Evolutionary conservation across 2,797 vertebrate genomes (phyloP).

Genomic region (Neosilurus mollespiculum): DNA sequence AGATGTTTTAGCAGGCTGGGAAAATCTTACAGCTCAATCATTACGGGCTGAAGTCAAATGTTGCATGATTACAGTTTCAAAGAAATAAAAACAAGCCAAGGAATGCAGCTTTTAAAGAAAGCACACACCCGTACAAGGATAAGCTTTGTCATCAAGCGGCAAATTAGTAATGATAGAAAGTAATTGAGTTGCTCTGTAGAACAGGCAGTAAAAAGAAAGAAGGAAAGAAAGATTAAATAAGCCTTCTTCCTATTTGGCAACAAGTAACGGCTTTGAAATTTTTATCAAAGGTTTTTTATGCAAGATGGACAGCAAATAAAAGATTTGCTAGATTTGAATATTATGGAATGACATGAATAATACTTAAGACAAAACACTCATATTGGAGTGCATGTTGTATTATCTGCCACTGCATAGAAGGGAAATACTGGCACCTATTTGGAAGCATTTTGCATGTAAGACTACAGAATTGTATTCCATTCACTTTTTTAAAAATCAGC

Average conservation of each 20-base stretch:
- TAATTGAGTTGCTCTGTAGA: slow-evolving; percentile 39
- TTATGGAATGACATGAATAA: background rate
- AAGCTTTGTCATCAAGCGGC: slow-evolving; percentile 38
- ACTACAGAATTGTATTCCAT: too few relatives aligned
- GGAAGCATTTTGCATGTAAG: too few relatives aligned
- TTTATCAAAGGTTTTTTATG: slow-evolving; percentile 38
- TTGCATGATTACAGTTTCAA: slow-evolving; percentile 55
- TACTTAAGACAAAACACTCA: too few relatives aligned
- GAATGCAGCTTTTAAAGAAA: slow-evolving; percentile 38
- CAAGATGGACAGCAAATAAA: background rate
- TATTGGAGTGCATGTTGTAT: background rate
- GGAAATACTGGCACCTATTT: too few relatives aligned
- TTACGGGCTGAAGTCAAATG: slow-evolving; percentile 23
- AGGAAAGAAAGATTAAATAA: slow-evolving; percentile 1
- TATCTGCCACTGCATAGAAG: background rate
- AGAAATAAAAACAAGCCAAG: slow-evolving; percentile 50
- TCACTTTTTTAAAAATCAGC: too few relatives aligned
- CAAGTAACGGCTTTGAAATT: slow-evolving; percentile 28
- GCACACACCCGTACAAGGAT: slow-evolving; percentile 14
- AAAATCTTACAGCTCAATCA: slow-evolving; percentile 19
- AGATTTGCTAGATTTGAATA: background rate
- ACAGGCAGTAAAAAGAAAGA: background rate
- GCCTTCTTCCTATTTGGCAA: slow-evolving; percentile 37
- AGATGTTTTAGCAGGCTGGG: slow-evolving; percentile 26
- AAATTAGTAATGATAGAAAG: slow-evolving; percentile 50